These are phyloP conservation scores for Cyclophora albipunctata DNA, from an alignment of 2,888 invertebrate species.

Conservation along the genomic window DNA sequence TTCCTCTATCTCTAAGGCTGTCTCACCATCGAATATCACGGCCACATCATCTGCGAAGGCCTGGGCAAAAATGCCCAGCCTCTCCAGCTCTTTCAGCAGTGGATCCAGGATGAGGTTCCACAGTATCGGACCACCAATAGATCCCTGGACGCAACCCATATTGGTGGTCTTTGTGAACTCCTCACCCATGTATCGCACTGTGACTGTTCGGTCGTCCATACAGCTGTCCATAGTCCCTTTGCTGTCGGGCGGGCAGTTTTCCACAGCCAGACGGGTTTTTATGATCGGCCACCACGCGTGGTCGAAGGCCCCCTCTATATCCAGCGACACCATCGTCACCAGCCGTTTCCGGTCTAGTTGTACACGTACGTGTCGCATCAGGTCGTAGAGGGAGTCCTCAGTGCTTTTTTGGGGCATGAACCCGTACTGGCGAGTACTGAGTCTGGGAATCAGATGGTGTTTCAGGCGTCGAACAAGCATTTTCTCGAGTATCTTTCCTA, in stretches of 20 bases:
- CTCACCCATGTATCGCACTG: too few species aligned
- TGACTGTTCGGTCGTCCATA: too few species aligned
- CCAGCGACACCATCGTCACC: conserved; percentile 11
- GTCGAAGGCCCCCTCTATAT: conserved; percentile 28
- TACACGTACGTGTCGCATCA: neutral
- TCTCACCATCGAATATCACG: too few species aligned
- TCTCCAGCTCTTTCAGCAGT: too few species aligned
- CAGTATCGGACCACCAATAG: too few species aligned
- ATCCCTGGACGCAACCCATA: too few species aligned
- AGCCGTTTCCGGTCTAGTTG: conserved; percentile 1
- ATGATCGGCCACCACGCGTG: conserved; percentile 28
- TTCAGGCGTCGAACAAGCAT: conserved; percentile 7
- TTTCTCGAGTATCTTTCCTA: conserved; percentile 11
- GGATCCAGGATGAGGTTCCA: too few species aligned
- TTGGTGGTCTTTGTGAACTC: too few species aligned
- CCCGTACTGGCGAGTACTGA: conserved; percentile 1
- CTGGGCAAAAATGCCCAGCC: too few species aligned
- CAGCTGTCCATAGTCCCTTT: neutral
- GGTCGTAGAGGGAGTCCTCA: conserved; percentile 16
- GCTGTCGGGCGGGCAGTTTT: conserved; percentile 1
- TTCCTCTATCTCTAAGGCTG: too few species aligned
- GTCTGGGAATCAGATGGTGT: conserved; percentile 1
- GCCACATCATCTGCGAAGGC: too few species aligned
- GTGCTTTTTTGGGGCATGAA: conserved; percentile 8
- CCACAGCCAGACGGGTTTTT: conserved; percentile 1